Conservation (phyloP, 2,888 invertebrate species). For the Sminthurinus aureus region DNA sequence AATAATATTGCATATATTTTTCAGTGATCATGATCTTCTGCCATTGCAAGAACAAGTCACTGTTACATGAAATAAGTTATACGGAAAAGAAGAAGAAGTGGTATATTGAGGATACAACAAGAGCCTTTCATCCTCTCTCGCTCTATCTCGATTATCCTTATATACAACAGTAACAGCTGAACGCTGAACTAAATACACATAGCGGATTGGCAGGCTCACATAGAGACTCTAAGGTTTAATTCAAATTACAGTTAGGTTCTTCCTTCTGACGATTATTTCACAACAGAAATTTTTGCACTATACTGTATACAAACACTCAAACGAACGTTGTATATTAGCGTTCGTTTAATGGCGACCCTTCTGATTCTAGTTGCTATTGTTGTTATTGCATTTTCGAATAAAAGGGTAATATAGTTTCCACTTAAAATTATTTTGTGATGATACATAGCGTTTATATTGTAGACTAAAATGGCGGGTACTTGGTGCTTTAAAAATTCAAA, state of each 20-base stretch:
- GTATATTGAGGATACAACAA: background rate
- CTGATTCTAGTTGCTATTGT: too few species aligned
- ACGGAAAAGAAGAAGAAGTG: background rate
- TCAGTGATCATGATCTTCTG: background rate
- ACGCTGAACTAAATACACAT: constrained; percentile 23
- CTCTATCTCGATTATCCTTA: background rate
- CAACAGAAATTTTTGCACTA: constrained; percentile 8
- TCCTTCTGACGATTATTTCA: constrained; percentile 31
- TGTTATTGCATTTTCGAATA: too few species aligned
- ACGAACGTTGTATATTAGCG: too few species aligned
- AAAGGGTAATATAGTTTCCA: too few species aligned
- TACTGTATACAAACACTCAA: too few species aligned
- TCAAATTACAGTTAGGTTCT: constrained; percentile 32
- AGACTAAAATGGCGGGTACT: too few species aligned
- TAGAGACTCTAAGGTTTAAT: constrained; percentile 27
- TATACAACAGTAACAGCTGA: constrained; percentile 19
- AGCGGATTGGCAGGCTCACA: constrained; percentile 27
- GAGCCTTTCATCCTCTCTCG: background rate
- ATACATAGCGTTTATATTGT: too few species aligned
- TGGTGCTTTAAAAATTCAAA: too few species aligned
- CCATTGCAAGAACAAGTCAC: background rate
- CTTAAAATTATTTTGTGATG: too few species aligned
- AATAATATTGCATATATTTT: too few species aligned
- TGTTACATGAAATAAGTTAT: too few species aligned
- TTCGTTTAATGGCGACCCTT: too few species aligned